Base-by-base conservation (phyloP, 2,888 invertebrate species). In the Anoplius nigerrimus region DNA sequence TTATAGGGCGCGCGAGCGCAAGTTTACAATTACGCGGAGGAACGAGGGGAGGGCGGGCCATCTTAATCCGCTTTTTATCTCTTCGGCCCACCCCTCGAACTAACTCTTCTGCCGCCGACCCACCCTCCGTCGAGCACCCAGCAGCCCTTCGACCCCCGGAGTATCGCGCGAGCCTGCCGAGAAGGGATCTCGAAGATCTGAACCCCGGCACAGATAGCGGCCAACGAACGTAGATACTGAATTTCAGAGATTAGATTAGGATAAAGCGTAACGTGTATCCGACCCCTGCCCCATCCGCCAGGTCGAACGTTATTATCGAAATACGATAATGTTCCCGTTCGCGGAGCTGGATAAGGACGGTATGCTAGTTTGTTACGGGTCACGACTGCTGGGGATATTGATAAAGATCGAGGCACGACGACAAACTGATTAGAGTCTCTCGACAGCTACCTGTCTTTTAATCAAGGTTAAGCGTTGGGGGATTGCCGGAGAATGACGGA, bases 211-310 rank as follows among this genome's bases (percentile, higher is more conserved):
- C 62, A 70, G 60, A 69, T 42, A 56, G 58, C 21, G 54, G 57
- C 15, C 58, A 64, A 62, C 75, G 72, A 81, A 79, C 77, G 79
- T 65, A 71, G 76, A 79, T 80, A 78, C 74, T 72, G 76, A 79
- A 78, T 76, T 77, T 71, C 34, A 69, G 55, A 71, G 74, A 62
- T 72, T 69, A 69, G 54, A 65, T 68, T 59, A 59, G 65, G 66
- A 59, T 58, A 57, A 46, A 20, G 46, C 42, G 34, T 11, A 11
- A 11, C 34, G 34, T 13, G 34, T 34, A 34, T 34, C 34, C 34
- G 34, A 11, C n/a, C n/a, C n/a, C n/a, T n/a, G n/a, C n/a, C n/a
- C n/a, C n/a, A n/a, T 62, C 54, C 27, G 15, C 54, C 15, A 20
- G 24, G 45, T 42, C 24, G 21, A 11, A 18, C 60, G 54, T 54